A percentile compares a stretch with the other conserved stretches of the same genome.
phyloP scores from a whole-genome alignment of 2,113 vertebrate genomes.

The Pterocles orientalis region DNA sequence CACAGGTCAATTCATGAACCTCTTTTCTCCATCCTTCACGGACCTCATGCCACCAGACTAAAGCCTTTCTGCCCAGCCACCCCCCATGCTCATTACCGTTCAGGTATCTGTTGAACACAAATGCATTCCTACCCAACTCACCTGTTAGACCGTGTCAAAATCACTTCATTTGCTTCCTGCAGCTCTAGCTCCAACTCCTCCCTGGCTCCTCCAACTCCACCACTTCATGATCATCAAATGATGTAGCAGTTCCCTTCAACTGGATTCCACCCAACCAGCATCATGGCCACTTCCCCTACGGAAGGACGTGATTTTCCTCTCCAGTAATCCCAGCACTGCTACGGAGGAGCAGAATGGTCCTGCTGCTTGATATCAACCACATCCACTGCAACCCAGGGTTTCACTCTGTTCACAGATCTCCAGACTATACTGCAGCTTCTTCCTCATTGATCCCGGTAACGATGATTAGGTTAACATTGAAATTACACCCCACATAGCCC shows the following conservation, averaged over 20 bases:
- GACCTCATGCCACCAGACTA: not conserved
- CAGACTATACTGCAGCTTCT: not conserved
- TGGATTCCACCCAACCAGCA: conserved; percentile 54
- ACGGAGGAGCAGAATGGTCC: conserved; percentile 46
- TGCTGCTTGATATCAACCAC: conserved; percentile 44
- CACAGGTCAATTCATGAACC: not conserved
- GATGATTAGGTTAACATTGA: not conserved
- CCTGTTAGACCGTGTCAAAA: not conserved
- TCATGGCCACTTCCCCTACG: not conserved
- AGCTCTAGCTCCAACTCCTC: conserved; percentile 17
- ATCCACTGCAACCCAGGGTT: not conserved
- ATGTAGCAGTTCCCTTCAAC: conserved; percentile 33
- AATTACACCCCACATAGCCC: not conserved
- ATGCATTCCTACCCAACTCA: not conserved
- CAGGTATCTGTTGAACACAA: not conserved
- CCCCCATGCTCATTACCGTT: not conserved
- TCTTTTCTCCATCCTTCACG: not conserved
- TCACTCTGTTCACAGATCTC: conserved; percentile 16
- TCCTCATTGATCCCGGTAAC: not conserved
- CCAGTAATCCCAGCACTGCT: conserved; percentile 39
- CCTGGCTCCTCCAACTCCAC: conserved; percentile 1
- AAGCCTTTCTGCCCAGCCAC: not conserved
- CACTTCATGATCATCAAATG: conserved; percentile 44
- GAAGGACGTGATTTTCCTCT: conserved; percentile 25
- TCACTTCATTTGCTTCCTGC: not conserved